phyloP scores from a whole-genome alignment of 1,140 invertebrate species.

The Cataglyphis hispanica region DNA sequence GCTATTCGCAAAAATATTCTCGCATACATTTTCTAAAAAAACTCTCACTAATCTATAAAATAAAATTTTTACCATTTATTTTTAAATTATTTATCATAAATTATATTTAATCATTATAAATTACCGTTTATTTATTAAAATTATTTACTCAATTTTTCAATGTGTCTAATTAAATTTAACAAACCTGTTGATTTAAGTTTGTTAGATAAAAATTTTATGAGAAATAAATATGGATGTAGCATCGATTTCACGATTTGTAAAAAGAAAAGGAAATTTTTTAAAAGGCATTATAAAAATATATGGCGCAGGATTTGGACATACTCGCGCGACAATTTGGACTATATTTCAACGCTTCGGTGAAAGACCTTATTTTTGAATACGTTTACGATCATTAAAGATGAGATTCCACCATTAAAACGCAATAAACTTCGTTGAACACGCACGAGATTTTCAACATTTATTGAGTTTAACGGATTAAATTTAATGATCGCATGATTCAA shows the following conservation, averaged over 20 bases:
- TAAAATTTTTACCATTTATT: neutral
- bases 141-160: neutral
- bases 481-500: slow-evolving; percentile 17
- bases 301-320: neutral
- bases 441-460: slow-evolving; percentile 33
- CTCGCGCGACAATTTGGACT: neutral
- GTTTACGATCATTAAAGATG: slow-evolving; percentile 47
- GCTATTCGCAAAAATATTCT: neutral
- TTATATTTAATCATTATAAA: neutral
- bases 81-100: neutral
- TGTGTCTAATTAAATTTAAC: neutral
- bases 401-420: slow-evolving; percentile 33
- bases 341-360: slow-evolving; percentile 31
- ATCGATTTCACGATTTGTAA: slow-evolving; percentile 24
- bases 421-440: slow-evolving; percentile 24
- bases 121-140: slow-evolving; percentile 23
- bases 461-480: slow-evolving; percentile 34
- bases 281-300: neutral
- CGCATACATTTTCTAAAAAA: neutral
- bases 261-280: neutral
- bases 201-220: neutral
- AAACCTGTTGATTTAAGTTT: neutral
- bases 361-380: slow-evolving; percentile 30
- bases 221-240: neutral
- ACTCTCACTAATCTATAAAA: neutral